Evolutionary conservation across 2,888 invertebrate genomes (phyloP), one percentile per base, ranked within the genome.

Genomic region (Sylvicola cinctus): DNA sequence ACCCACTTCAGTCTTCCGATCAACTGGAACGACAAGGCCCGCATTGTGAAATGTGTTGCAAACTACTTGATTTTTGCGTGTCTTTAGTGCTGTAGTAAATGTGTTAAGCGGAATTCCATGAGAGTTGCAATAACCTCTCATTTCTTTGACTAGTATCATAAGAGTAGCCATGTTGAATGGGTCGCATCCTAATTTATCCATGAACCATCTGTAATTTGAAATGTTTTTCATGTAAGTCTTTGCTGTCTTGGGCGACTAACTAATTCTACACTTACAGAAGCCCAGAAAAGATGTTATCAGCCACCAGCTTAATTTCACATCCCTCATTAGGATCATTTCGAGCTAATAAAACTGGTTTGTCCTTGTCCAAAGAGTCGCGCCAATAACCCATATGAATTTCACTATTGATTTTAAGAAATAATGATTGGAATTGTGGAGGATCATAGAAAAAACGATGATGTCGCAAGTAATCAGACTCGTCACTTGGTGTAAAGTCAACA

Each of bases 371-470:
- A 39, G 70, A 69, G 61, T 93, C 91, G 47, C 88, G 68, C 63
- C 74, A 90, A 55, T 90, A 93, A 5, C 91, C 91, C 47, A 85
- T 72, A 51, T 93, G 91, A 43, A 73, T 73, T 40, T 78, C 75
- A 38, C 66, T 66, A 32, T 70, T 68, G 47, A 74, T 71, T 15
- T 70, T 74, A 33, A 85, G 52, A 28, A 84, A 61, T 3, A 84
- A 42, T 52, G 74, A 74, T 60, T 87, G 83, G 55, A 91, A 83
- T 58, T 95, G 93, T 8, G 95, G 93, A 8, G 90, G 85, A 62
- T 96, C 95, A 55, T 78, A 87, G 51, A 70, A 87, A 57, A 80
- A 93, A 44, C 95, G 68, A 80, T 85, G 90, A 51, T 91, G 87
- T 8, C 72, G 58, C 32, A 87, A 63, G 50, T 75, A 81, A 39